phyloP scores from a whole-genome alignment of 2,888 invertebrate species.

The Platycheirus albimanus region DNA sequence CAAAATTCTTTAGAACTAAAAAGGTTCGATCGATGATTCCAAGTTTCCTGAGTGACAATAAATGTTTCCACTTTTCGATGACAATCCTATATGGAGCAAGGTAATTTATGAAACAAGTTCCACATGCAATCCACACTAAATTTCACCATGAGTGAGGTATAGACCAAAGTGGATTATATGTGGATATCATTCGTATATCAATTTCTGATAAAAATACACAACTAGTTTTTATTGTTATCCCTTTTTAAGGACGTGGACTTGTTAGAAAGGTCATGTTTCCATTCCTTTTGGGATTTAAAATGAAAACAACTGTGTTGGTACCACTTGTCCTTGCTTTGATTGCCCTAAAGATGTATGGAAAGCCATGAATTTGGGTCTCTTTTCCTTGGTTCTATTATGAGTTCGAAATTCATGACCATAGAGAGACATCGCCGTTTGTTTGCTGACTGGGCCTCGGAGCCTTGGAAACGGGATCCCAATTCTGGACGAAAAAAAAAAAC shows the following conservation, averaged over 20 bases:
- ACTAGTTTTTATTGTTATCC: no score
- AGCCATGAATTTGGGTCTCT: constrained; percentile 91
- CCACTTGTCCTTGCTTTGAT: constrained; percentile 92
- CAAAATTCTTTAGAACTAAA: constrained; percentile 84
- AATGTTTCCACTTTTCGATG: constrained; percentile 88
- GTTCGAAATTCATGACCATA: no score
- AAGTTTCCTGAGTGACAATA: constrained; percentile 80
- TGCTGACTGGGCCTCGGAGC: no score
- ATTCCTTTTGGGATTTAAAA: constrained; percentile 92
- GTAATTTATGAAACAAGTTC: no score
- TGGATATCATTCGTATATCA: background rate
- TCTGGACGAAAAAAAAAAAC: no score
- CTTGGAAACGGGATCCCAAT: no score
- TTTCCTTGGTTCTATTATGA: constrained; percentile 92
- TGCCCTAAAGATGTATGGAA: constrained; percentile 95
- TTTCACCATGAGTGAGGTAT: no score
- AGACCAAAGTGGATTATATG: constrained; percentile 9
- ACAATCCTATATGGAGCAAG: constrained; percentile 79
- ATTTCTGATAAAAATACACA: no score
- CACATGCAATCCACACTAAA: no score
- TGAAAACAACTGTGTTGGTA: constrained; percentile 92
- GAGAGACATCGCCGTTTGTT: no score
- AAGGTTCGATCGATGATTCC: constrained; percentile 81
- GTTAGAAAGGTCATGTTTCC: constrained; percentile 93
- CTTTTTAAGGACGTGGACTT: constrained; percentile 90